phyloP scores from a whole-genome alignment of 2,888 invertebrate species.

The Temnothorax rugatulus region DNA sequence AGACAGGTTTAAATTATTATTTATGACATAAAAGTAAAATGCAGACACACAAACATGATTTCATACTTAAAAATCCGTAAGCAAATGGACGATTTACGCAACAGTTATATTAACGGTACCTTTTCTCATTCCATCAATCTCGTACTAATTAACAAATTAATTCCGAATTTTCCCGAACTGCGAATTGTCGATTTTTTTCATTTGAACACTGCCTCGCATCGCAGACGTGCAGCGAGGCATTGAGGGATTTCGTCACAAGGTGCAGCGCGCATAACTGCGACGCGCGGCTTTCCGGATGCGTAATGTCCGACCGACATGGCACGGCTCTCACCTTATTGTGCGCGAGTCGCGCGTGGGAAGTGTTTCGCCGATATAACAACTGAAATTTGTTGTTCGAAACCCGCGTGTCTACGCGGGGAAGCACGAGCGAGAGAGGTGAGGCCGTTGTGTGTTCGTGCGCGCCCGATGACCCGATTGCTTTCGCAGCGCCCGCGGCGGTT shows the following conservation, averaged over 20 bases:
- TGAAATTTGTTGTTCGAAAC: conserved; percentile 40
- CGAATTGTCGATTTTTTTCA: neutral
- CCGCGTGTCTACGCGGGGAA: neutral
- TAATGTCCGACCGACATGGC: conserved; percentile 43
- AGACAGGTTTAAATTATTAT: neutral
- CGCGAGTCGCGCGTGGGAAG: conserved; percentile 49
- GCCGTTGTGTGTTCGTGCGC: neutral
- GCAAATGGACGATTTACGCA: neutral
- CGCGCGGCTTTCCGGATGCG: conserved; percentile 47
- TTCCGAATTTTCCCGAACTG: neutral
- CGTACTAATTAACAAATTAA: neutral
- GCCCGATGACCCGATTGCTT: conserved; percentile 45
- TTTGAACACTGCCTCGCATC: neutral
- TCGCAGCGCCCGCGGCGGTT: conserved; percentile 25
- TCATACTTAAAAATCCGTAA: neutral
- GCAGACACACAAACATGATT: neutral
- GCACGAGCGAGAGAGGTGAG: neutral
- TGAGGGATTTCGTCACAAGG: conserved; percentile 45
- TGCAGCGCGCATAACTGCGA: conserved; percentile 38
- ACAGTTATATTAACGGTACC: neutral
- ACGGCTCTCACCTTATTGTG: conserved; percentile 49
- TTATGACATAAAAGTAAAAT: neutral
- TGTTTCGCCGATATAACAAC: conserved; percentile 46
- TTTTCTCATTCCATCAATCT: neutral
- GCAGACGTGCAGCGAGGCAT: conserved; percentile 33